Evolutionary conservation across 2,888 invertebrate genomes (phyloP), one percentile per base, ranked within the genome.

Genomic region (Euphydryas editha): DNA sequence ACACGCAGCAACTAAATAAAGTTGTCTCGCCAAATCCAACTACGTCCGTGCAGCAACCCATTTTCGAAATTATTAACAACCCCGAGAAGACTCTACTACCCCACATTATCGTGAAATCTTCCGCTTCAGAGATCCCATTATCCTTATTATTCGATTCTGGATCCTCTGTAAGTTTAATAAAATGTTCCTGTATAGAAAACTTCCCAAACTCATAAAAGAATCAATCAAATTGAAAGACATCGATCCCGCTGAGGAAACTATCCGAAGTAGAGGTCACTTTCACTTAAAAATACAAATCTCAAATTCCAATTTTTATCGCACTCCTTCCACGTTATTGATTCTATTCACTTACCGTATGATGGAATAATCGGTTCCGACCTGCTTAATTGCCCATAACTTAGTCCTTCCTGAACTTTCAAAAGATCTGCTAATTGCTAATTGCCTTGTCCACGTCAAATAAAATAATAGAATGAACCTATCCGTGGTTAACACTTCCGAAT

Each of bases 351-450:
- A 17, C 70, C 74, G 8, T 75, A 73, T 55, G 74, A 76, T 49
- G 75, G 74, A 13, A 75, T 74, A 13, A 72, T 75, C 1, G 73
- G 75, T 0, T 62, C 63, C 7, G 75, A 76, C n/a, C n/a, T n/a
- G n/a, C n/a, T n/a, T n/a, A n/a, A n/a, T n/a, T n/a, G n/a, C n/a
- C n/a, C n/a, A n/a, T n/a, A n/a, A n/a, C n/a, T 44, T 44, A 44
- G 44, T 44, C 4, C 44, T 44, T 44, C 17, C 44, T n/a, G 44
- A 44, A 17, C 4, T 44, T 17, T 44, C 44, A 13, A 6, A 44
- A 44, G 15, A 13, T 2, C n/a, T 44, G n/a, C 8, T 44, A n/a
- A n/a, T n/a, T n/a, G n/a, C n/a, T n/a, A n/a, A n/a, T n/a, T n/a
- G n/a, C n/a, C n/a, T n/a, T n/a, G n/a, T n/a, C n/a, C n/a, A n/a